Evolutionary conservation across 2,797 vertebrate species (phyloP).

Genomic region (Netta rufina): DNA sequence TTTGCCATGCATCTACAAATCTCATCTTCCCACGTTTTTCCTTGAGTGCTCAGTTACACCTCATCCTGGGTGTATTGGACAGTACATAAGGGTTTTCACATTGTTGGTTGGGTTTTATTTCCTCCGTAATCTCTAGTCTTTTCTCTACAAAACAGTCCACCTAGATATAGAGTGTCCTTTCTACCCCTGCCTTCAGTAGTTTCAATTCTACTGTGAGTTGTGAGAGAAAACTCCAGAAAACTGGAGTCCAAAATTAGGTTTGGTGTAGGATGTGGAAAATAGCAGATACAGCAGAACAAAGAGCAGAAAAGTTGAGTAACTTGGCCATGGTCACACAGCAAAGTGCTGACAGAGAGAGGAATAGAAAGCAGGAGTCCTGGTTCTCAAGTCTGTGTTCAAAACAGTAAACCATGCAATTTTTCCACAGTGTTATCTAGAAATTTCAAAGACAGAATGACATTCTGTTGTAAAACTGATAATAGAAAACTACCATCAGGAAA

Average conservation of each 20-base stretch:
- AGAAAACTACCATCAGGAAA: not conserved
- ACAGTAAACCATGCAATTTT: conserved; percentile 16
- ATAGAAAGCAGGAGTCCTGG: conserved; percentile 8
- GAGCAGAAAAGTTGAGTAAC: conserved; percentile 3
- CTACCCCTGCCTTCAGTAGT: not conserved
- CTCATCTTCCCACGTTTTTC: not conserved
- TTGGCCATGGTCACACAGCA: not conserved
- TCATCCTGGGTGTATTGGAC: not conserved
- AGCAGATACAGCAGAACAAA: not conserved
- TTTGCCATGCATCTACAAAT: not conserved
- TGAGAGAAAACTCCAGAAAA: conserved; percentile 12
- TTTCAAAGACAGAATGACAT: conserved; percentile 27
- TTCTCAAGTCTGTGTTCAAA: not conserved
- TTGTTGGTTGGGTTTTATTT: not conserved
- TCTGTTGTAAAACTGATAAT: conserved; percentile 40
- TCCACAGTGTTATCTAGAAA: conserved; percentile 29
- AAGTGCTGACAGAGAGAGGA: conserved; percentile 23
- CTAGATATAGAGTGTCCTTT: not conserved
- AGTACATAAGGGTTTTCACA: not conserved
- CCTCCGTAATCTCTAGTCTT: not conserved
- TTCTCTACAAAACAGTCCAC: not conserved
- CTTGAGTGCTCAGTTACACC: not conserved
- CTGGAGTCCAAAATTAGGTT: not conserved
- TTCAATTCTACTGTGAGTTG: not conserved
- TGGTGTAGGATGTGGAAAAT: not conserved